Evolutionary conservation across 2,797 vertebrate species (phyloP), one percentile per base, ranked within the genome.

Genomic region (Todus mexicanus): DNA sequence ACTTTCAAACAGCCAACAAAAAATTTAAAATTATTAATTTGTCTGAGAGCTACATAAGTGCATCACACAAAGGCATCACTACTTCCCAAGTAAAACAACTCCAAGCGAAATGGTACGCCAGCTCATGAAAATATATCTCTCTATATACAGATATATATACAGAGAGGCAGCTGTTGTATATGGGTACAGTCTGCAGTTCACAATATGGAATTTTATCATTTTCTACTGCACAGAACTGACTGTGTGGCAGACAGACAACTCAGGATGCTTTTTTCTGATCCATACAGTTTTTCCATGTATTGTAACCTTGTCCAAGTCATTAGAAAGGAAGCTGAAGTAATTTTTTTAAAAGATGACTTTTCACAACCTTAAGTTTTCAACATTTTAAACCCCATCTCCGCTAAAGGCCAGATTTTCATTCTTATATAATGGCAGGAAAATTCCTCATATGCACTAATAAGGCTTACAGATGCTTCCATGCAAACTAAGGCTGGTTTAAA

Each of bases 131-230:
- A 63, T 4, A 31, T 25, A n/a, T n/a, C n/a, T n/a, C n/a, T n/a
- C n/a, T n/a, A n/a, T n/a, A n/a, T n/a, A n/a, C n/a, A n/a, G n/a
- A n/a, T n/a, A n/a, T n/a, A n/a, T n/a, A n/a, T n/a, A n/a, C n/a
- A n/a, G n/a, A 70, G 40, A 86, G 42, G 26, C 7, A 54, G 4
- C 33, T 6, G 2, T 7, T 38, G 10, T 0, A 43, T 5, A 11
- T 0, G 0, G 42, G 35, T 65, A 70, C 17, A 7, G 11, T 1
- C 65, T 10, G 35, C 40, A n/a, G 22, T 60, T 66, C 48, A 40
- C 26, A 51, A 8, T 7, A 13, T 0, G 16, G 18, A 22, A 74
- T 84, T 64, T 79, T 19, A 53, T 9, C 12, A 4, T 63, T 50
- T 73, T 45, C 9, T 66, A 29, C n/a, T 14, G 15, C 2, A 4